phyloP scores from a whole-genome alignment of 2,113 vertebrate genomes.

The Mormyrus lacerda region DNA sequence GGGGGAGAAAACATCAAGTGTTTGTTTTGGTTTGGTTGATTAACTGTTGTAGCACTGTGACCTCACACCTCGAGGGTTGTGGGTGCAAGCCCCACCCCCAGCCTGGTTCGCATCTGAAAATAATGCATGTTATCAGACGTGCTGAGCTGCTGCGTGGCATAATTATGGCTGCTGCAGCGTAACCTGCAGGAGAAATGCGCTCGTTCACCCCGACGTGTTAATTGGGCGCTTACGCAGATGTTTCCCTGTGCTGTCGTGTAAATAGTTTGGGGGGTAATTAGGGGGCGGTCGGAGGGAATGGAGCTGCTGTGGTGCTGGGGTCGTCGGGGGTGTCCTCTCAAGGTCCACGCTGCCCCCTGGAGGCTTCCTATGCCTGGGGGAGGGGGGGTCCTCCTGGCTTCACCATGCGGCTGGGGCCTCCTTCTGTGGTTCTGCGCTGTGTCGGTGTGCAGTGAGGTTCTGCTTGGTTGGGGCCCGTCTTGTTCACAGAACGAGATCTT shows the following conservation, averaged over 20 bases:
- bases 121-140: slow-evolving; percentile 45
- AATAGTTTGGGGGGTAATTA: slow-evolving; percentile 90
- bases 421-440: not conserved
- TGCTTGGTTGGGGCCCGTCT: not conserved
- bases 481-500: not conserved
- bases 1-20: not conserved
- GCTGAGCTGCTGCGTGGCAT: slow-evolving; percentile 29
- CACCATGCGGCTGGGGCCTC: not conserved
- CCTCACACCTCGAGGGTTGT: not conserved
- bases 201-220: slow-evolving; percentile 90
- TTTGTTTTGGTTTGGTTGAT: not conserved
- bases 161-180: slow-evolving; percentile 85
- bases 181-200: slow-evolving; percentile 86
- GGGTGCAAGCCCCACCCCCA: not conserved
- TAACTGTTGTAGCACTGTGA: not conserved
- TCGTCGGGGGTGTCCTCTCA: slow-evolving; percentile 61
- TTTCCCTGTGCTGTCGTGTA: slow-evolving; percentile 90
- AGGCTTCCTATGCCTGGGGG: not conserved
- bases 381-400: not conserved
- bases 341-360: slow-evolving; percentile 41
- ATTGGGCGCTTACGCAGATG: slow-evolving; percentile 95
- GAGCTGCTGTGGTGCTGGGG: slow-evolving; percentile 75
- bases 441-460: not conserved
- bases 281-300: slow-evolving; percentile 85
- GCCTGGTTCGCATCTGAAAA: slow-evolving; percentile 38